Percentiles rank a stretch among this genome's conserved stretches.
phyloP scores from a whole-genome alignment of 2,797 vertebrate genomes.

The Paramormyrops hopkinsi region DNA sequence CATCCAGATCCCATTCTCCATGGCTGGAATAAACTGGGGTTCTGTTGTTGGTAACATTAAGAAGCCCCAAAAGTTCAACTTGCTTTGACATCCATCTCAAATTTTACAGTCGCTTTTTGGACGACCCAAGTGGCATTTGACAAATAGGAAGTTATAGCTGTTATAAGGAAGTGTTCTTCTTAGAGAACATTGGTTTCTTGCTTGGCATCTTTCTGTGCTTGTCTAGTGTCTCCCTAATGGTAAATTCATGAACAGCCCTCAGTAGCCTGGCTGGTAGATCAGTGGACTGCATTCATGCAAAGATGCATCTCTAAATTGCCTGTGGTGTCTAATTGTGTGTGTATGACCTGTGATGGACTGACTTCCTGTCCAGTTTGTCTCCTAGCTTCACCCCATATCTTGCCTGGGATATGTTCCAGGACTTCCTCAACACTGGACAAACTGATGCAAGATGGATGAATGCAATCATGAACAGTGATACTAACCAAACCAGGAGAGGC shows the following conservation, averaged over 20 bases:
- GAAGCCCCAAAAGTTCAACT: background rate
- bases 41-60: background rate
- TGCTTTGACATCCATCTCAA: background rate
- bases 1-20: background rate
- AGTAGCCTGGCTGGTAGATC: background rate
- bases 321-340: background rate
- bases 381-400: background rate
- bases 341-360: background rate
- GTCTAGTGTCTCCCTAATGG: background rate
- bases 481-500: background rate
- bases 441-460: background rate
- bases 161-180: background rate
- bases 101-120: background rate
- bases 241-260: background rate
- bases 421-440: background rate
- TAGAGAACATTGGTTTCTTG: background rate
- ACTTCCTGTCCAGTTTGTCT: background rate
- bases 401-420: background rate
- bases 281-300: background rate
- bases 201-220: background rate
- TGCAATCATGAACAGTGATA: background rate
- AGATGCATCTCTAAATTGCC: background rate
- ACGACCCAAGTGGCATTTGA: background rate
- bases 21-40: background rate
- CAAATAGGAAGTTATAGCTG: too few relatives aligned